A percentile compares a stretch with the other conserved stretches of the same genome.
phyloP scores from a whole-genome alignment of 2,888 invertebrate genomes.

The Escarpia spicata region DNA sequence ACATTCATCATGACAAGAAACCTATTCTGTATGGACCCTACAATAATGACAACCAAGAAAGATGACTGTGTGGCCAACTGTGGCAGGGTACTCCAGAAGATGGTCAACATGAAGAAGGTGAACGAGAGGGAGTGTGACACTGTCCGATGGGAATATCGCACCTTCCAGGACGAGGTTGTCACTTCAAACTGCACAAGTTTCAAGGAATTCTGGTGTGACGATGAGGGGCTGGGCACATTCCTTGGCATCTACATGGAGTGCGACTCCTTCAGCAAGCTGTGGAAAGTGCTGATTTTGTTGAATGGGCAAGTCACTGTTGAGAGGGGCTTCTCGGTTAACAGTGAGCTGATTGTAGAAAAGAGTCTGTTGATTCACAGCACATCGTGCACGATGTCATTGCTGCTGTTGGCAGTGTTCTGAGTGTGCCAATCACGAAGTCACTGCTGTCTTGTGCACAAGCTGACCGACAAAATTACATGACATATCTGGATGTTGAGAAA shows the following conservation, averaged over 20 bases:
- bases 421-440: not conserved
- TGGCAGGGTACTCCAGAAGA: not conserved
- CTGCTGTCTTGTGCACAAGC: not conserved
- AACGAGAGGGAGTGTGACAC: not conserved
- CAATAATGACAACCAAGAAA: not conserved
- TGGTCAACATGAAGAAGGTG: not conserved
- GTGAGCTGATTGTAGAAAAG: not conserved
- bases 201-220: too few relatives aligned
- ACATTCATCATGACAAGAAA: not conserved
- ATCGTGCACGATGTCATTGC: not conserved
- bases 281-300: too few relatives aligned
- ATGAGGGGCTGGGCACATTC: too few relatives aligned
- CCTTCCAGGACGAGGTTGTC: too few relatives aligned
- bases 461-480: not conserved
- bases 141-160: not conserved
- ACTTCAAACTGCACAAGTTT: too few relatives aligned
- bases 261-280: too few relatives aligned
- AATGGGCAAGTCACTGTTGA: too few relatives aligned
- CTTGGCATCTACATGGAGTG: too few relatives aligned
- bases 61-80: not conserved
- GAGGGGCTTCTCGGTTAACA: not conserved
- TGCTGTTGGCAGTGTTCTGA: not conserved
- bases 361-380: not conserved
- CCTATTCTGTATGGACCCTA: not conserved
- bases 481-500: not conserved